Percentiles rank a stretch among this genome's conserved stretches.
phyloP scores from a whole-genome alignment of 1,140 invertebrate genomes.

The Neodiprion fabricii region DNA sequence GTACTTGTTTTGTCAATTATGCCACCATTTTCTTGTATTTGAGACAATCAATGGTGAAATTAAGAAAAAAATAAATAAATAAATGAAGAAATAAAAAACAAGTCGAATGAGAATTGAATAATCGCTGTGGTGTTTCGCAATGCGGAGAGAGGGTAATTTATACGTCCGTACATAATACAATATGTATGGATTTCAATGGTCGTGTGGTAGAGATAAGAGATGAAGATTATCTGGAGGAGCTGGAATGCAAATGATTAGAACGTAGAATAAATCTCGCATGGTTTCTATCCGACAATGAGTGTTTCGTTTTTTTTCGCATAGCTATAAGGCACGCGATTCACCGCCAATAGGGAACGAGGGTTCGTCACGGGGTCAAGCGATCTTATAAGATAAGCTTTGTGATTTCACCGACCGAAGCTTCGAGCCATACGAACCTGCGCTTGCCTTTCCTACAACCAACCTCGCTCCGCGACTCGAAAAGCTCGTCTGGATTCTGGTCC shows the following conservation, averaged over 20 bases:
- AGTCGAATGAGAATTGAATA: too few relatives aligned
- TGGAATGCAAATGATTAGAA: background rate
- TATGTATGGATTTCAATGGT: too few relatives aligned
- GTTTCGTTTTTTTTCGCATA: too few relatives aligned
- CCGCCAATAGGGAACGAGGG: conserved; percentile 49
- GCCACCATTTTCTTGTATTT: too few relatives aligned
- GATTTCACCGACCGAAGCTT: conserved; percentile 51
- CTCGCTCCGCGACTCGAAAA: background rate
- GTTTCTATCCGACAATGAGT: background rate
- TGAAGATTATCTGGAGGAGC: background rate
- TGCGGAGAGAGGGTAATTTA: too few relatives aligned
- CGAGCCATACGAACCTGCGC: conserved; percentile 29
- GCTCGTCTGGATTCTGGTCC: conserved; percentile 45
- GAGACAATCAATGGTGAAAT: too few relatives aligned
- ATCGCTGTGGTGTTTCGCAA: too few relatives aligned
- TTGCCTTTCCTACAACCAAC: background rate
- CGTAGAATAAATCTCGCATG: background rate
- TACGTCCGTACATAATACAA: too few relatives aligned
- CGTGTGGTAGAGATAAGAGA: background rate
- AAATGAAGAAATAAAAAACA: too few relatives aligned
- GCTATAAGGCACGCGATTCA: conserved; percentile 42
- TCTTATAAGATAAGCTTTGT: conserved; percentile 46
- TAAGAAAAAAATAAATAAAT: too few relatives aligned
- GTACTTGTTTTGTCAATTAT: too few relatives aligned
- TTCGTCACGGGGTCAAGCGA: conserved; percentile 44